Base-by-base conservation (phyloP, 2,797 vertebrate species). In the Psittacula derbiana region DNA sequence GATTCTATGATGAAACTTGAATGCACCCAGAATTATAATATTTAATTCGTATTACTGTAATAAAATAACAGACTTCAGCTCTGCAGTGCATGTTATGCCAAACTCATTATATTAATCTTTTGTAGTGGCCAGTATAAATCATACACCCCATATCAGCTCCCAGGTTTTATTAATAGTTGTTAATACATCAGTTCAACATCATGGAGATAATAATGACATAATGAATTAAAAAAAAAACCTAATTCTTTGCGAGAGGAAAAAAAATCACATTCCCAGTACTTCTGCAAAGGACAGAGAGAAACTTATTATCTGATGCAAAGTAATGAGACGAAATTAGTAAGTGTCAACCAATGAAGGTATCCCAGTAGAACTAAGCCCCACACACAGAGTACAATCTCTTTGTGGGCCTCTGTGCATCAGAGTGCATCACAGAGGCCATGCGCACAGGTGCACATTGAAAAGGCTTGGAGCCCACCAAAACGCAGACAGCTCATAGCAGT, bases 281-380 rank as follows among this genome's bases (percentile, higher is more conserved):
- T 86, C 72, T 67, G 70, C 72, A 75, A 69, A 92, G 86, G 86
- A 86, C 50, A 90, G 81, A 82, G 30, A 80, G 88, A 89, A 87
- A 93, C 95, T 94, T 80, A 67, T 72, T 80, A 62, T 89, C 64
- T 33, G 40, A 74, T 72, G 16, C 62, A 88, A 85, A 89, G 93
- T 91, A 93, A 95, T 72, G 78, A 86, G 81, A 78, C 28, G 10
- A 94, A 58, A 90, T 94, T 90, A 92, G 72, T 87, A 93, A 86
- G 55, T 70, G 72, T 88, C 79, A 75, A 46, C 62, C 75, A 85
- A 60, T 88, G 86, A 91, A 88, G 38, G 16, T 43, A 5, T 76
- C 52, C 87, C 75, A 47, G 64, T 75, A 93, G 86, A 84, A 90
- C 20, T 43, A 72, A 84, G 43, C 8, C 8, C 1, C 62, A 75